Conservation (phyloP, 1,140 invertebrate genomes). For the Tetramorium parvispinum region DNA sequence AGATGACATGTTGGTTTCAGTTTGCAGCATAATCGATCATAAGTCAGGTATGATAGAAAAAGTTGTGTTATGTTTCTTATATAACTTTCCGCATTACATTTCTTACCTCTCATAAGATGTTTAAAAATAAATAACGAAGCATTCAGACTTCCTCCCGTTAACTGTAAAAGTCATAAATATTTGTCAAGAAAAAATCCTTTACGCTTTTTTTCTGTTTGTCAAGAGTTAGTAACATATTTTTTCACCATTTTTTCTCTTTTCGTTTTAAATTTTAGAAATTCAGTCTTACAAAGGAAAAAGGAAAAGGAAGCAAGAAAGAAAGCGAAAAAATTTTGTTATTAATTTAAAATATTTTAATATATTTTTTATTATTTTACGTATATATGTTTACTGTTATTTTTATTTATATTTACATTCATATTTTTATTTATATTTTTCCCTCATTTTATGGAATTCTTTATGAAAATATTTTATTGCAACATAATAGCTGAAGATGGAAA, state of each 20-base stretch:
- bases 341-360: not conserved
- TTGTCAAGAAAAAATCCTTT: not conserved
- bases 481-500: not conserved
- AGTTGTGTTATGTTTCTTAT: not conserved
- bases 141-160: not conserved
- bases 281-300: not conserved
- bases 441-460: not conserved
- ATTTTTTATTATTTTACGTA: not conserved
- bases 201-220: not conserved
- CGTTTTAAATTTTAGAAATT: not conserved
- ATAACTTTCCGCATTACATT: constrained; percentile 42
- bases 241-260: not conserved
- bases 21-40: constrained; percentile 36
- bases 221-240: not conserved
- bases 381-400: not conserved
- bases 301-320: not conserved
- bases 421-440: not conserved
- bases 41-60: not conserved
- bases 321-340: not conserved
- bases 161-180: constrained; percentile 34
- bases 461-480: not conserved
- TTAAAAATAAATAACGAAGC: constrained; percentile 25
- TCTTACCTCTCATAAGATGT: constrained; percentile 24
- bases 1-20: constrained; percentile 1
- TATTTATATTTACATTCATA: not conserved